These are phyloP conservation scores for Araneus ventricosus DNA, from an alignment of 1,140 invertebrate genomes.

Conservation along the genomic window DNA sequence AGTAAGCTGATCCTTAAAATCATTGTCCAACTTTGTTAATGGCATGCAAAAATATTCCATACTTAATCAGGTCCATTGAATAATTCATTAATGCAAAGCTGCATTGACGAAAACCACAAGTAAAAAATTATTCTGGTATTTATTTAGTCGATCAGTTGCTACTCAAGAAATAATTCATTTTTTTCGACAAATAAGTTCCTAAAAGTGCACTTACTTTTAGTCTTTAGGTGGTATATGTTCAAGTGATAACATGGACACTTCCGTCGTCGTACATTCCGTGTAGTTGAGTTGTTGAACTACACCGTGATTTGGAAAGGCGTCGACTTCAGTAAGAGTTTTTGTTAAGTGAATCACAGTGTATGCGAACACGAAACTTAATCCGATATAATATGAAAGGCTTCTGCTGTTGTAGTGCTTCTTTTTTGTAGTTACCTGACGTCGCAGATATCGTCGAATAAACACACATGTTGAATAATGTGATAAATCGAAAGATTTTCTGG, in stretches of 20 bases:
- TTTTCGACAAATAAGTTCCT: neutral
- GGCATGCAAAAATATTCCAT: neutral
- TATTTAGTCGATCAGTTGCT: too few relatives aligned
- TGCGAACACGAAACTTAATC: constrained; percentile 7
- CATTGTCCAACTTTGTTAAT: too few relatives aligned
- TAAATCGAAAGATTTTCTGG: neutral
- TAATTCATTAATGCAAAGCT: too few relatives aligned
- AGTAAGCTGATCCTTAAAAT: too few relatives aligned
- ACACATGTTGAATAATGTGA: neutral
- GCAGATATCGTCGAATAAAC: neutral
- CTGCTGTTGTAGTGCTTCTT: constrained; percentile 49
- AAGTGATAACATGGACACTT: neutral
- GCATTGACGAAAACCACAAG: too few relatives aligned
- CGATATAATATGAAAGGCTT: constrained; percentile 62
- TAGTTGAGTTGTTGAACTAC: neutral
- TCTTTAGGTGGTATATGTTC: neutral
- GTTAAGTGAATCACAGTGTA: constrained; percentile 40
- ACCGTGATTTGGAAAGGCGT: neutral
- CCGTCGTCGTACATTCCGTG: neutral
- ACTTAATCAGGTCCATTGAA: neutral
- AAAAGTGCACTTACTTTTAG: neutral
- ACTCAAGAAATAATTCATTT: neutral
- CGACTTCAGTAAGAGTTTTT: constrained; percentile 42
- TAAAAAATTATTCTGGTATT: too few relatives aligned
- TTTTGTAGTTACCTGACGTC: constrained; percentile 18